These are phyloP conservation scores for Agrotis puta DNA, from an alignment of 2,888 invertebrate species.

Conservation along the genomic window DNA sequence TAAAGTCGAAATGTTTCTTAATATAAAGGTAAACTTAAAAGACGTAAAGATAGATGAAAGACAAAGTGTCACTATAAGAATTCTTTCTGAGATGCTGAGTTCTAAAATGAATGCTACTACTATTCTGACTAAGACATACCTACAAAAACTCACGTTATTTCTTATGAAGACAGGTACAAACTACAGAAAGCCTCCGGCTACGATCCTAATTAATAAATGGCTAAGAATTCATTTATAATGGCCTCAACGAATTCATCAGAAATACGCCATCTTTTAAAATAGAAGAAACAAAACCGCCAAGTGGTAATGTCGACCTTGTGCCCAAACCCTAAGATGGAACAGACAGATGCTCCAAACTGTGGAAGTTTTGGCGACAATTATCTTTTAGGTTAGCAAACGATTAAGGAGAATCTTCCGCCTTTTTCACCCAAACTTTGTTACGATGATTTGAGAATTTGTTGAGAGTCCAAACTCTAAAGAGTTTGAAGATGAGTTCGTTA, in stretches of 20 bases:
- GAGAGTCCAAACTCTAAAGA: conserved; percentile 18
- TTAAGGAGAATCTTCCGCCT: conserved; percentile 62
- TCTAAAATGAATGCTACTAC: no score
- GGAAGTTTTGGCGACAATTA: conserved; percentile 77
- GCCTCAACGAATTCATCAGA: no score
- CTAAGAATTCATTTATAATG: no score
- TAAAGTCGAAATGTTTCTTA: conserved; percentile 36
- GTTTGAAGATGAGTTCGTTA: conserved; percentile 46
- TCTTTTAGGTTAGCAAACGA: conserved; percentile 67
- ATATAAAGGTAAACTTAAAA: conserved; percentile 13
- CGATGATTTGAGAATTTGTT: conserved; percentile 49
- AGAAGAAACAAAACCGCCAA: neutral
- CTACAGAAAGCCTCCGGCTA: no score
- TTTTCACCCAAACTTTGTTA: conserved; percentile 58
- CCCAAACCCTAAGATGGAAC: conserved; percentile 21
- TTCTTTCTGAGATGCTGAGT: neutral
- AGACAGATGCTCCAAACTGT: conserved; percentile 78
- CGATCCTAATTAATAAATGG: no score
- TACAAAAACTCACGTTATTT: neutral
- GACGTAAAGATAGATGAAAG: neutral
- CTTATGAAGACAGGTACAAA: no score
- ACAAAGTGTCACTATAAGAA: neutral
- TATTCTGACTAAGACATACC: no score
- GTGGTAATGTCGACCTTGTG: conserved; percentile 16
- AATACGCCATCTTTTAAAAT: conserved; percentile 6